These are phyloP conservation scores for Dissostichus mawsoni DNA, from an alignment of 2,113 vertebrate species.

Conservation along the genomic window DNA sequence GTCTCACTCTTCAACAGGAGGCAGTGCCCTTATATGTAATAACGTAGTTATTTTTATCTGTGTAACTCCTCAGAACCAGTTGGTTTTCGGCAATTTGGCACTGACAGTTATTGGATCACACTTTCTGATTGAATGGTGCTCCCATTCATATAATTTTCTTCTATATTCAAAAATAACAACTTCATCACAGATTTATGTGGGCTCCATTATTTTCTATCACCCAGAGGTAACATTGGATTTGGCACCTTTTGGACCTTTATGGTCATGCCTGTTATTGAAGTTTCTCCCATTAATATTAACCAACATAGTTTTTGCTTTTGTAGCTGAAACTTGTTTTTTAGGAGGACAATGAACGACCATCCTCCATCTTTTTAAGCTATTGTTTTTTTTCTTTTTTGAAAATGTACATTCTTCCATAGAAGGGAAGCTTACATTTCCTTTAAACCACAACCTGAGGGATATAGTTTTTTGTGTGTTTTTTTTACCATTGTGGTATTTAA, in stretches of 20 bases:
- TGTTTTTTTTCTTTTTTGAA: not conserved
- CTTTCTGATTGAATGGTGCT: too few relatives aligned
- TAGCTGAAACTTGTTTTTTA: not conserved
- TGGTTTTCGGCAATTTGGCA: not conserved
- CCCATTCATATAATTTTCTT: not conserved
- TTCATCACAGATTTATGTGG: not conserved
- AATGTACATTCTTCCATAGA: not conserved
- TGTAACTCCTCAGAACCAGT: not conserved
- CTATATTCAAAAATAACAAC: not conserved
- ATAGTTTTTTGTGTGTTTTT: not conserved
- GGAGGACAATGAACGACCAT: not conserved
- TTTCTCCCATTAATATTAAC: not conserved
- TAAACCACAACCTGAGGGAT: not conserved
- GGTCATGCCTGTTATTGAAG: not conserved
- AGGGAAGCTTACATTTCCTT: not conserved
- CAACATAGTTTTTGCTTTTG: not conserved
- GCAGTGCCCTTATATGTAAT: not conserved
- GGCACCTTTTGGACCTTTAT: too few relatives aligned
- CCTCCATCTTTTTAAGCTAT: not conserved
- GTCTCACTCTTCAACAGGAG: constrained; percentile 55
- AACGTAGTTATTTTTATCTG: not conserved
- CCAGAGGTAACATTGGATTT: not conserved
- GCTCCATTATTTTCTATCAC: not conserved
- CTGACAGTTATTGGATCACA: too few relatives aligned
- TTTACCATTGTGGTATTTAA: not conserved